Evolutionary conservation across 2,113 vertebrate genomes (phyloP).

Genomic region (Scopus umbretta): DNA sequence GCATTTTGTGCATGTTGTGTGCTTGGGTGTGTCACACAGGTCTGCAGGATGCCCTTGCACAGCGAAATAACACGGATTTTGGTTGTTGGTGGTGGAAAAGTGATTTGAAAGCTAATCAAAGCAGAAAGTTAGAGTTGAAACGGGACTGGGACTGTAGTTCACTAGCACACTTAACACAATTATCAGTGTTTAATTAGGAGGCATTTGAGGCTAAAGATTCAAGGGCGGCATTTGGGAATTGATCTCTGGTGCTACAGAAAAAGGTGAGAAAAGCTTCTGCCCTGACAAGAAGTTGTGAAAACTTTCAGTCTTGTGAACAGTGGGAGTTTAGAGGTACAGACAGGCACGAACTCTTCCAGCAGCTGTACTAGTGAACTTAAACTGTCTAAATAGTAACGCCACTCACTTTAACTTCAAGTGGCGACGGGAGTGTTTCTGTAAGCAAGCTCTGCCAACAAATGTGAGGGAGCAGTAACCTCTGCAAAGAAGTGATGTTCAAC

Average conservation of each 20-base stretch:
- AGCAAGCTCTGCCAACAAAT: conserved; percentile 4
- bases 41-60: neutral
- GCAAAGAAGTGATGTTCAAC: conserved; percentile 17
- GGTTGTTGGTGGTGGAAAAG: neutral
- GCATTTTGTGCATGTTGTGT: neutral
- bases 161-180: neutral
- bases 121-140: neutral
- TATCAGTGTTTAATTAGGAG: conserved; percentile 10
- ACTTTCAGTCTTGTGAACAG: neutral
- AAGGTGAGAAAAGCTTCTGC: conserved; percentile 15
- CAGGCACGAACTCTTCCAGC: neutral
- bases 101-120: neutral
- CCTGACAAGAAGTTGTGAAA: neutral
- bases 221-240: neutral
- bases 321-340: neutral
- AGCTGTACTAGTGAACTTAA: neutral
- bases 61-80: neutral
- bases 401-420: neutral
- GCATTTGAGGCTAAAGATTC: conserved; percentile 10
- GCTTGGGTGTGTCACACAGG: neutral
- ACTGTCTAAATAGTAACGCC: neutral
- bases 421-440: neutral
- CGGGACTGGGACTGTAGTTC: neutral
- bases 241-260: neutral
- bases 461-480: conserved; percentile 25